Conservation (phyloP, 2,113 vertebrate species). For the Lepus europaeus region DNA sequence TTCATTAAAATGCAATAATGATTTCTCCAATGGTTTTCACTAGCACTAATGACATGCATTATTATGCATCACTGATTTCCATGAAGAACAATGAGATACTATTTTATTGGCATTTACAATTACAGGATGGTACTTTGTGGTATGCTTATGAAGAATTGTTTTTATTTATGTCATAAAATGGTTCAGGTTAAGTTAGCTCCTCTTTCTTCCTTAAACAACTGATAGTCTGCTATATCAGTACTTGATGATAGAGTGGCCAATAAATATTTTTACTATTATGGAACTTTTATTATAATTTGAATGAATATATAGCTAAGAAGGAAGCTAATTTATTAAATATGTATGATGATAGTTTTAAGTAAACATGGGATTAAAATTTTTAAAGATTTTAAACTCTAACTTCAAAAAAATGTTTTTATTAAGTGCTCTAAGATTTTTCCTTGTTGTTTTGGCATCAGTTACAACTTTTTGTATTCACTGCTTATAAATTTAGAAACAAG, state of each 20-base stretch:
- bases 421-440: slow-evolving; percentile 18
- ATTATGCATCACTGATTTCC: slow-evolving; percentile 86
- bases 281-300: slow-evolving; percentile 3
- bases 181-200: slow-evolving; percentile 53
- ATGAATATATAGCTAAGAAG: not conserved
- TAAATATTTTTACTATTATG: slow-evolving; percentile 66
- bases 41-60: slow-evolving; percentile 84
- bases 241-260: slow-evolving; percentile 45
- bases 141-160: slow-evolving; percentile 60
- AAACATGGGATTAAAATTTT: not conserved
- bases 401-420: slow-evolving; percentile 60
- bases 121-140: slow-evolving; percentile 68
- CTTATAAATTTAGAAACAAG: slow-evolving; percentile 52
- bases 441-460: slow-evolving; percentile 28
- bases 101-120: slow-evolving; percentile 84
- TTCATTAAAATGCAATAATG: slow-evolving; percentile 88
- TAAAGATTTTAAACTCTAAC: slow-evolving; percentile 3
- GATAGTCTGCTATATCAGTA: slow-evolving; percentile 49
- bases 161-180: slow-evolving; percentile 39
- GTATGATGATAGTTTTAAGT: not conserved
- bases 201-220: slow-evolving; percentile 25
- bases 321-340: not conserved
- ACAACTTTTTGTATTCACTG: not conserved
- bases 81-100: slow-evolving; percentile 86
- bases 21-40: slow-evolving; percentile 85